Base-by-base conservation (phyloP, 2,888 invertebrate genomes). In the Sinhomidia bicolor region DNA sequence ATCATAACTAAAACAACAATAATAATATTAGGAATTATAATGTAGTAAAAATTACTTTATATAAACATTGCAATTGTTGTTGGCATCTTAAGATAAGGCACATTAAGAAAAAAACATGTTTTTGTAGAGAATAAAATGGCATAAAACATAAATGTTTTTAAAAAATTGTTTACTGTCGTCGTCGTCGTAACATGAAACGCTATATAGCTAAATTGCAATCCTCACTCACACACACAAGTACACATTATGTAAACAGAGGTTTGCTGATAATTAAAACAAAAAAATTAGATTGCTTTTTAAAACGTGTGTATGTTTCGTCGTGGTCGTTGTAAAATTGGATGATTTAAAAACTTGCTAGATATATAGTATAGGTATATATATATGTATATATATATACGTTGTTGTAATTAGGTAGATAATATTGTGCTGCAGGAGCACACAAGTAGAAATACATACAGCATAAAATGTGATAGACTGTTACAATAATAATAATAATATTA, bases 31-130 rank as follows among this genome's bases (percentile, higher is more conserved):
- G 62, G 23, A 23, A 62, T 23, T 47, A 74, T 74, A 88, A 82
- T 68, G 78, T 85, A 85, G 89, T 89, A 89, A 65, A 89, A 89
- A 89, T 89, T 84, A 85, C 83, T 89, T 89, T 10, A 12, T n/a
- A 89, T 89, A 89, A 85, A 89, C 85, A n/a, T n/a, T n/a, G n/a
- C n/a, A n/a, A 89, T 89, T 85, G 54, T 79, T 81, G 74, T 88
- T 89, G 84, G 84, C 89, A 89, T 84, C 88, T 79, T 88, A 76
- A 78, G 76, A 65, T 88, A 85, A 68, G 80, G 85, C 85, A 89
- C 88, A 60, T 85, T 89, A 89, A 84, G 84, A 88, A 89, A 78
- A 54, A 74, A 47, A 29, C 10, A 14, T 23, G 26, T 12, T 78
- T 57, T 78, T 57, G 78, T 78, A 44, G 60, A 26, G 65, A 68